Evolutionary conservation across 2,113 vertebrate genomes (phyloP), one percentile per base, ranked within the genome.

Genomic region (Rhinolophus sinicus): DNA sequence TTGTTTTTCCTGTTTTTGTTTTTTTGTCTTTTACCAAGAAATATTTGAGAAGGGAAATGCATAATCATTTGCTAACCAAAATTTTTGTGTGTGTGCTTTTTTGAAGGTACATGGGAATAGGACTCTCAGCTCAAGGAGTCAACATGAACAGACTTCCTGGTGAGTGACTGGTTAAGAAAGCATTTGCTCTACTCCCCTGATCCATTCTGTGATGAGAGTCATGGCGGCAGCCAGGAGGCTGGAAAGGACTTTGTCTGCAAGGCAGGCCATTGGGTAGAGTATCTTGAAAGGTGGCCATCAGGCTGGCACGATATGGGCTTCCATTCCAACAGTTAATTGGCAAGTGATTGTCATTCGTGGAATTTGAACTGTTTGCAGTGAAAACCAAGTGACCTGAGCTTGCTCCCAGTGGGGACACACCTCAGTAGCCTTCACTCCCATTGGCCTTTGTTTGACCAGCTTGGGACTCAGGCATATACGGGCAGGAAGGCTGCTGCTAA

Each of bases 121-220:
- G 99, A 98, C 98, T 99, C 98, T 99, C 99, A 84, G 99, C 99
- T 84, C 99, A 99, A 98, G 99, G 99, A 50, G 99, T 99, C 98
- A 99, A 99, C 99, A 99, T 99, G 99, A 99, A 99, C 99, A 99
- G 99, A 97, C 99, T 99, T 98, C 99, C 99, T 97, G 99, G 99
- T 99, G 98, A 99, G 99, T 99, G 83, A 85, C 18, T 94, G 88
- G 58, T 91, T 92, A 91, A 93, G 80, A 97, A 73, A 95, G 93
- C 89, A 44, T 81, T 98, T 98, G 94, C 88, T 95, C 69, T 90
- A 47, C 60, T 77, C 28, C 91, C n/a, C 77, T 94, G 77, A 80
- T 91, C 76, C 76, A 44, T 88, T 75, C 76, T 93, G 52, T 93
- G 76, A 24, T 88, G 90, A 93, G 81, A 96, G 72, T 75, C 50